Evolutionary conservation across 2,797 vertebrate species (phyloP).

Genomic region (Spinus olivaceus): DNA sequence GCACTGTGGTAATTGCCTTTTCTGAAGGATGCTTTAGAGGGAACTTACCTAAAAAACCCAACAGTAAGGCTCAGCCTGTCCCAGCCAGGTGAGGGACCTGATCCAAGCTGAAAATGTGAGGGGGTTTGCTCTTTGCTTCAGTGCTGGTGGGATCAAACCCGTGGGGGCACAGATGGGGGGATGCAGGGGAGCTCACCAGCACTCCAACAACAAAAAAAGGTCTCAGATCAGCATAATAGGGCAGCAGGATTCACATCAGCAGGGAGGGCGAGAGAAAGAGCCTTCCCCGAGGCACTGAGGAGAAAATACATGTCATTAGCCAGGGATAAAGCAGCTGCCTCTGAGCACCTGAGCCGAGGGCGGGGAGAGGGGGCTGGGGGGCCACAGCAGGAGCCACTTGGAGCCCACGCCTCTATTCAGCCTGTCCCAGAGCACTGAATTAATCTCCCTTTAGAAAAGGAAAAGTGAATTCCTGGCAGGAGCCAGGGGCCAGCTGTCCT

Average conservation of each 20-base stretch:
- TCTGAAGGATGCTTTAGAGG: background rate
- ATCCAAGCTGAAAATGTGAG: background rate
- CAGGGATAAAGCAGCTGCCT: background rate
- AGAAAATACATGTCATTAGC: background rate
- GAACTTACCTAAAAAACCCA: background rate
- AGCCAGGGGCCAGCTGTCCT: background rate
- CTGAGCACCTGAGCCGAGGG: constrained; percentile 16
- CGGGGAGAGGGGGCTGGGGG: background rate
- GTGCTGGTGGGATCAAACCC: background rate
- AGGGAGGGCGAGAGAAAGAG: background rate
- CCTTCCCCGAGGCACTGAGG: background rate
- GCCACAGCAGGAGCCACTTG: background rate
- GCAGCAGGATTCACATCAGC: background rate
- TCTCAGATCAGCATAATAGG: background rate
- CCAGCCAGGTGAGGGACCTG: background rate
- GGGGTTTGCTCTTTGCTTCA: background rate
- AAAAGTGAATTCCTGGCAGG: background rate
- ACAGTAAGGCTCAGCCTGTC: background rate
- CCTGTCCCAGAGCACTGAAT: accelerated
- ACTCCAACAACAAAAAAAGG: background rate
- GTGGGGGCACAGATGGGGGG: background rate
- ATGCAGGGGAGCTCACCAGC: background rate
- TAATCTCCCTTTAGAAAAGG: too few relatives aligned
- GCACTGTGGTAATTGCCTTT: constrained; percentile 23
- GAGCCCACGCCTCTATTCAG: background rate